Evolutionary conservation across 2,113 vertebrate genomes (phyloP).

Genomic region (Scopus umbretta): DNA sequence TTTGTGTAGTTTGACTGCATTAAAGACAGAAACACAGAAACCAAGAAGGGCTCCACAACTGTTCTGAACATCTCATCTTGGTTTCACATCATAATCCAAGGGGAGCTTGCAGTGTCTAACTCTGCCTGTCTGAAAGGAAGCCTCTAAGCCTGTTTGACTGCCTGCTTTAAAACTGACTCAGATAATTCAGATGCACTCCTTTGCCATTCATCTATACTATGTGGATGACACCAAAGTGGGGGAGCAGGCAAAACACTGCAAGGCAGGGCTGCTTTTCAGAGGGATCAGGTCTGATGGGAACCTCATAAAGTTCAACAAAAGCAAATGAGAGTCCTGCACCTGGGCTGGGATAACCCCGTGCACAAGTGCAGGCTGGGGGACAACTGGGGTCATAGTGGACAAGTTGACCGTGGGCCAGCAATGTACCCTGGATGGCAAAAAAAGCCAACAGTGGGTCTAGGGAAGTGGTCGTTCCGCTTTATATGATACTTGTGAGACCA

Average conservation of each 20-base stretch:
- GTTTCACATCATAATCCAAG: neutral
- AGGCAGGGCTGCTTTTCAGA: neutral
- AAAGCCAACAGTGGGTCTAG: neutral
- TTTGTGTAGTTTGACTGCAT: neutral
- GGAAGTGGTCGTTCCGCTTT: neutral
- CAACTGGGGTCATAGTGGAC: neutral
- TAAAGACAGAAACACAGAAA: neutral
- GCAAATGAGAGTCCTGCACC: neutral
- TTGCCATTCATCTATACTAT: neutral
- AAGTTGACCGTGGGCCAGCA: neutral
- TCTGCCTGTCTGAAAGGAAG: neutral
- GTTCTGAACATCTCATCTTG: neutral
- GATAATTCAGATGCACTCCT: neutral
- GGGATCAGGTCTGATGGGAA: neutral
- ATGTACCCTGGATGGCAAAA: neutral
- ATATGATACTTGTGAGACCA: neutral
- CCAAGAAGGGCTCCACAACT: neutral
- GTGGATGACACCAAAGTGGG: neutral
- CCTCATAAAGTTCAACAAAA: neutral
- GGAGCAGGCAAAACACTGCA: neutral
- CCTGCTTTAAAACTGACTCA: neutral
- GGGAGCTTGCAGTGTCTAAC: neutral
- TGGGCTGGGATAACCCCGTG: rapidly evolving
- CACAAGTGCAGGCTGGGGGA: neutral
- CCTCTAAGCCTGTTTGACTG: neutral